Evolutionary conservation across 2,888 invertebrate species (phyloP).

Genomic region (Tridacna gigas): DNA sequence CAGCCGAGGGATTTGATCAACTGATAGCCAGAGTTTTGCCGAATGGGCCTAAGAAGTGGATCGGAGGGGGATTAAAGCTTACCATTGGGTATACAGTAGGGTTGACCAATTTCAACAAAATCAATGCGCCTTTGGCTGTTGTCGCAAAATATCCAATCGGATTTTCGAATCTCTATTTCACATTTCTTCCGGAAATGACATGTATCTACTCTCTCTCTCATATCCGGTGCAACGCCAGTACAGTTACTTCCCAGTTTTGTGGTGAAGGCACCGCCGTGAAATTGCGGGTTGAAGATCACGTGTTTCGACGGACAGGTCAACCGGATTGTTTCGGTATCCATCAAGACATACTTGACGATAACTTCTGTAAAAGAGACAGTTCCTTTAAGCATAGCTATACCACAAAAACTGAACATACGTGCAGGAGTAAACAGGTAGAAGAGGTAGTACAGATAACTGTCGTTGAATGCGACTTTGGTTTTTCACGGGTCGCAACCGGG

Average conservation of each 20-base stretch:
- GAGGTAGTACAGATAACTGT: too few relatives aligned
- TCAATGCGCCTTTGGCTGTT: slow-evolving; percentile 11
- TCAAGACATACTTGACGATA: slow-evolving; percentile 32
- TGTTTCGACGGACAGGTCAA: slow-evolving; percentile 44
- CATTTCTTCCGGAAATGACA: slow-evolving; percentile 51
- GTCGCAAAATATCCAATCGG: slow-evolving; percentile 26
- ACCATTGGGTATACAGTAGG: slow-evolving; percentile 57
- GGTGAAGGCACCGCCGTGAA: not conserved
- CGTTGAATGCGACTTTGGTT: too few relatives aligned
- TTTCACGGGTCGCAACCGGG: too few relatives aligned
- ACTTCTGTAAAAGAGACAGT: slow-evolving; percentile 26
- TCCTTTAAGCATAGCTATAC: too few relatives aligned
- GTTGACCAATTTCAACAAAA: slow-evolving; percentile 43
- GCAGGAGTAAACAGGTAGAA: too few relatives aligned
- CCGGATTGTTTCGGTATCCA: slow-evolving; percentile 33
- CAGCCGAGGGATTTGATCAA: too few relatives aligned
- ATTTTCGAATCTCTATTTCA: slow-evolving; percentile 23
- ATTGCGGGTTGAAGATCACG: slow-evolving; percentile 44
- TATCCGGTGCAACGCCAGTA: slow-evolving; percentile 24
- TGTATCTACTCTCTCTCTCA: slow-evolving; percentile 31
- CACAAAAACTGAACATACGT: too few relatives aligned
- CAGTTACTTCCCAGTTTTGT: slow-evolving; percentile 17
- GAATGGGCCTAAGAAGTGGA: too few relatives aligned
- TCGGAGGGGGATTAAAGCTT: not conserved
- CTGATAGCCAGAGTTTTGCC: too few relatives aligned